Evolutionary conservation across 2,888 invertebrate genomes (phyloP), one percentile per base, ranked within the genome.

Genomic region (Volucella bombylans): DNA sequence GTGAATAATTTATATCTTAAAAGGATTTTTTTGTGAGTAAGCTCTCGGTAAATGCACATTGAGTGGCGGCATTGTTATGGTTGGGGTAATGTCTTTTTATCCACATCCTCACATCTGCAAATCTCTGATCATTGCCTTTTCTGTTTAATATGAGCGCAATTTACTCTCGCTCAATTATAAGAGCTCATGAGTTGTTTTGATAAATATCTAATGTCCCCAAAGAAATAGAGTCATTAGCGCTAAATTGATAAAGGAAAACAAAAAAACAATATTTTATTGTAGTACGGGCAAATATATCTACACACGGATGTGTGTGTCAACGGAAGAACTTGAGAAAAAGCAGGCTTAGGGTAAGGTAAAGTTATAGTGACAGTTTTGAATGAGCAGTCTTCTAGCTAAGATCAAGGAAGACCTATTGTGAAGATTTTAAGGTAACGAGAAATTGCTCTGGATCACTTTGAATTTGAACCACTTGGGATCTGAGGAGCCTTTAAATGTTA

Each of bases 1-100:
- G 76, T 85, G 81, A 85, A 85, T 85, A 81, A 85, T 85, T 85
- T 85, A 85, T 85, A 81, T 72, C 85, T 85, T 85, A 85, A 85
- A 81, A 85, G 85, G 85, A 85, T 85, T 81, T 85, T 85, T 82
- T 65, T 81, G 62, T 81, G 76, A 68, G 85, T 72, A 67, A 81
- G 76, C 72, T 81, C 57, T 85, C 67, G 54, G 85, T 81, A 85
- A 85, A 85, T 85, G 85, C 80, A 81, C 76, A 81, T 85, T 76
- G 85, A 81, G 85, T 77, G 85, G 76, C 68, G 71, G 79, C 54
- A 80, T 81, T 71, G 62, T 71, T 72, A 49, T 67, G 55, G 45
- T 61, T 45, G 55, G 85, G 76, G 85, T 81, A 85, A 85, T 85
- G 81, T 81, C 76, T 81, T 85, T 85, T 79, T 71, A 74, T 73